A percentile compares a stretch with the other conserved stretches of the same genome.
phyloP scores from a whole-genome alignment of 1,140 invertebrate genomes.

The Thrips palmi region DNA sequence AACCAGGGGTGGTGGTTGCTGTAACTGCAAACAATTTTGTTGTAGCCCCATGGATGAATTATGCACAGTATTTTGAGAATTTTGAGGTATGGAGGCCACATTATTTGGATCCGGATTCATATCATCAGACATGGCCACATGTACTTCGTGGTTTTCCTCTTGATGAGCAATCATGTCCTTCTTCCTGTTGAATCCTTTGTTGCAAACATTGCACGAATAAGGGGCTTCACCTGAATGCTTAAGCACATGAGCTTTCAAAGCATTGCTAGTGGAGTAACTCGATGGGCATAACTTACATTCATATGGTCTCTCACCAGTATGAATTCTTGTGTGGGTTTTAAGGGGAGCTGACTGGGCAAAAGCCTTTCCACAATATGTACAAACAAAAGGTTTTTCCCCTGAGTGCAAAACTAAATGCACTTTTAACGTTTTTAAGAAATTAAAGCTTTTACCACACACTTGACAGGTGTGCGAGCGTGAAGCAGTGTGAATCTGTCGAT shows the following conservation, averaged over 20 bases:
- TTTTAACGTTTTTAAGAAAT: conserved; percentile 9
- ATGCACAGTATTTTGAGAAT: too few relatives aligned
- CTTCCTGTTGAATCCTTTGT: conserved; percentile 27
- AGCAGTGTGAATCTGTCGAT: conserved; percentile 7
- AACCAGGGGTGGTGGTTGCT: too few relatives aligned
- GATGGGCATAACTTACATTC: conserved; percentile 26
- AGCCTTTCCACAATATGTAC: conserved; percentile 72
- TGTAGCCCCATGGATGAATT: too few relatives aligned
- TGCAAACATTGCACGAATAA: conserved; percentile 22
- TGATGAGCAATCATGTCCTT: conserved; percentile 31
- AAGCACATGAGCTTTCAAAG: conserved; percentile 23
- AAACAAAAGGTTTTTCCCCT: conserved; percentile 21
- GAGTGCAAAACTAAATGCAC: conserved; percentile 10
- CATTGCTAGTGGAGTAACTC: conserved; percentile 25
- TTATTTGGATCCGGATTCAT: too few relatives aligned
- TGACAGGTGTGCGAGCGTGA: conserved; percentile 8
- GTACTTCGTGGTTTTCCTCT: too few relatives aligned
- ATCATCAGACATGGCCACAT: too few relatives aligned
- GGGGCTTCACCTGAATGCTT: conserved; percentile 22
- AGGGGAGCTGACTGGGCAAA: conserved; percentile 64
- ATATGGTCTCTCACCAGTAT: conserved; percentile 20
- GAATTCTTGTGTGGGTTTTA: conserved; percentile 18
- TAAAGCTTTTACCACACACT: conserved; percentile 9
- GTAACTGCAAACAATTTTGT: too few relatives aligned
- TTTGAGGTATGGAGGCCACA: too few relatives aligned